Base-by-base conservation (phyloP, 37 sponge, comb jelly and placozoan genomes). In the Cliona cf. orientalis region DNA sequence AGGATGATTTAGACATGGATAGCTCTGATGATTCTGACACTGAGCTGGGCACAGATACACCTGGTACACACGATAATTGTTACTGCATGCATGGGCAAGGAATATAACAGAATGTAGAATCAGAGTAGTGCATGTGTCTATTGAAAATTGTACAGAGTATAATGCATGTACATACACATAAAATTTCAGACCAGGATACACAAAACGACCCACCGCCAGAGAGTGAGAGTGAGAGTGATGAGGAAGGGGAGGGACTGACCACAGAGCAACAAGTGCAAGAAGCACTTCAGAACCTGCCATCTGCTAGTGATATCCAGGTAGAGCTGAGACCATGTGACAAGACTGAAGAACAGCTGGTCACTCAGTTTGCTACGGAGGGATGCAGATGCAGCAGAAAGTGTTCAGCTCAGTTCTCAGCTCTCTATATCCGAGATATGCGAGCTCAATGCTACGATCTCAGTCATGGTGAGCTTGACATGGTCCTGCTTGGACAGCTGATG, bases 381-480 rank as follows among this genome's bases (percentile, higher is more conserved):
- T 49, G 55, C 17, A 17, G 55, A 49, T 49, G 55, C 17, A 17
- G 55, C 55, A 49, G 55, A 46, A 7, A 28, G 41, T 42, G 42
- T 6, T 31, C 42, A 39, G 40, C 42, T 11, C 70, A 33, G 25
- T 46, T 46, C 32, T 34, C 9, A 28, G 33, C 23, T 5, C 53
- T 46, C 26, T 55, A 72, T 29, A 3, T 44, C 7, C 5, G 19
- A 55, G 26, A 11, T 5, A 55, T 72, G 33, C 26, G 73, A 25
- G 9, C 23, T 9, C 7, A 4, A 32, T 75, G 60, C 41, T 5
- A 5, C 4, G 76, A 56, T 9, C 60, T 75, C 22, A 59, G 38
- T 23, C 7, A 42, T 6, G 6, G 12, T 38, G 76, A 75, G 62
- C 40, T 75, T 4, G 76, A 75, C n/a, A 75, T 75, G 62, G 36